A percentile compares a stretch with the other conserved stretches of the same genome.
These are phyloP conservation scores for Megathymus violae DNA, from an alignment of 1,140 invertebrate species.

Conservation along the genomic window DNA sequence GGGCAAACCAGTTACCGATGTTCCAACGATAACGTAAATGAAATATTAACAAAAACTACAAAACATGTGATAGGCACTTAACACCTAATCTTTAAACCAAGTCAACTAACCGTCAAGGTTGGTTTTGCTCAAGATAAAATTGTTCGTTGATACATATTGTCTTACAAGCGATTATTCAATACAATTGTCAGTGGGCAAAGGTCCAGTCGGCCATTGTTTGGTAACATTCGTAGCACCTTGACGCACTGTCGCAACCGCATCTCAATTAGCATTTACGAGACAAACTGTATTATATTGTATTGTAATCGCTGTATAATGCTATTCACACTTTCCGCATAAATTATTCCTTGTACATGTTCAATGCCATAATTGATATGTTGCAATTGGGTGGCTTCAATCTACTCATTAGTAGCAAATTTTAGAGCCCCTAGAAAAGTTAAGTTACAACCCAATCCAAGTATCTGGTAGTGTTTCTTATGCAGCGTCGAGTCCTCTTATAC, in stretches of 20 bases:
- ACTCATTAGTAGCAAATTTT: too few species aligned
- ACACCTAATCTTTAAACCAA: too few species aligned
- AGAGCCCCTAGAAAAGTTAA: too few species aligned
- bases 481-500: too few species aligned
- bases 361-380: background rate
- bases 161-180: constrained; percentile 12
- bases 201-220: constrained; percentile 17
- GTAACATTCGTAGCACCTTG: constrained; percentile 15
- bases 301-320: constrained; percentile 8
- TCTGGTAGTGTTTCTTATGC: too few species aligned
- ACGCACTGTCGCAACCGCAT: constrained; percentile 15
- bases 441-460: too few species aligned
- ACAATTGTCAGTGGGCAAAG: constrained; percentile 18
- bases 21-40: too few species aligned
- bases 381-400: background rate
- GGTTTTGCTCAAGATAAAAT: constrained; percentile 16
- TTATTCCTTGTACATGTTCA: constrained; percentile 10
- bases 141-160: constrained; percentile 16
- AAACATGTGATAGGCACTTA: too few species aligned
- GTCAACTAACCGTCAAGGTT: too few species aligned
- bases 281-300: constrained; percentile 23
- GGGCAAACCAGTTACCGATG: too few species aligned
- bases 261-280: constrained; percentile 27
- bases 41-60: too few species aligned
- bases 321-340: constrained; percentile 14